Base-by-base conservation (phyloP, 2,888 invertebrate species). In the Drosophila phalerata region DNA sequence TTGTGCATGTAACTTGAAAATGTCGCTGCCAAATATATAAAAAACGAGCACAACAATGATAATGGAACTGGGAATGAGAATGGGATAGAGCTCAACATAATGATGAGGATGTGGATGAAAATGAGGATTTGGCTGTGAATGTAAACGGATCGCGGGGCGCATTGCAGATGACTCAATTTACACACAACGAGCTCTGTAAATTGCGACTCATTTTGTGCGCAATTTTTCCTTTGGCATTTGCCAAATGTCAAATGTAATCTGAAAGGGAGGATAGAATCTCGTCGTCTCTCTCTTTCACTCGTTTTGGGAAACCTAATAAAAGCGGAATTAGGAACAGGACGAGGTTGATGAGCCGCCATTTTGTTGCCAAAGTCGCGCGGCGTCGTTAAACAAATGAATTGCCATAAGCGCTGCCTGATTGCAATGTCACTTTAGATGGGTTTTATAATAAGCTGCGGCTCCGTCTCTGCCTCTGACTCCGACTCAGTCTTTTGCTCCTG, bases 321-420 rank as follows among this genome's bases (percentile, higher is more conserved):
- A 79, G 76, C 75, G 63, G 86, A 89, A 90, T 90, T 90, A 90
- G 90, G 74, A 69, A 57, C 73, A 74, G 73, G 73, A 74, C 61
- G 55, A 62, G 25, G 60, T 53, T 47, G 52, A 62, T 63, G 70
- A 53, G 70, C 64, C 67, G 77, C 77, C 84, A 79, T 78, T 80
- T 79, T 80, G 70, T 68, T 60, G 64, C 57, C 72, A 55, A 43
- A 45, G 37, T n/a, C 51, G 83, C 85, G 76, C 67, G 67, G 60
- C 70, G 69, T 91, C 90, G 91, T 91, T 90, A 91, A 91, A 90
- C 91, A 91, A 91, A 91, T 91, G 91, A 91, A 91, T 91, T 91
- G 91, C 86, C 91, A 88, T 90, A 90, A 85, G 88, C 85, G 79
- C 74, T 77, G 85, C 83, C 81, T 90, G 91, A 91, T 91, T 91